Evolutionary conservation across 2,797 vertebrate genomes (phyloP).

Genomic region (Hydrolagus colliei): DNA sequence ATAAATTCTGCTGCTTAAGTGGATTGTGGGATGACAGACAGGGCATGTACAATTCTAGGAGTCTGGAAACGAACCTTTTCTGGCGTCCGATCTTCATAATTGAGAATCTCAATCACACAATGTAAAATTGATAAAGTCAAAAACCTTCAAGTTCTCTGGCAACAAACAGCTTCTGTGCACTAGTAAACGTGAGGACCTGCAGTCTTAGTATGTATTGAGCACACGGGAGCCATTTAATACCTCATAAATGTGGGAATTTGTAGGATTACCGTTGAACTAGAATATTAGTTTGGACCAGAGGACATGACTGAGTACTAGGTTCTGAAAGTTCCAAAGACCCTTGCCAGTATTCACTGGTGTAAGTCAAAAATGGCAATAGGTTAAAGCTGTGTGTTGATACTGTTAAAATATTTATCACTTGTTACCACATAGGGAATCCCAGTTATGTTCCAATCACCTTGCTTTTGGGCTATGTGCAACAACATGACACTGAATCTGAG

Average conservation of each 20-base stretch:
- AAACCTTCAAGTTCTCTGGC: background rate
- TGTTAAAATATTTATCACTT: slow-evolving; percentile 4
- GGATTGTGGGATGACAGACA: no score
- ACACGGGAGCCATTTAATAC: slow-evolving; percentile 3
- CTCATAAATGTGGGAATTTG: slow-evolving; percentile 8
- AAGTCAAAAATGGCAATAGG: background rate
- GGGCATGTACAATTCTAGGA: background rate
- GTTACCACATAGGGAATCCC: background rate
- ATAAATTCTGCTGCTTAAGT: background rate
- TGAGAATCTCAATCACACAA: no score
- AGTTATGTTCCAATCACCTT: background rate
- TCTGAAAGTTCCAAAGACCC: background rate
- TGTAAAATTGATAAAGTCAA: background rate
- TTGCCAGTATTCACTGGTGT: background rate
- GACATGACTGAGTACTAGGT: background rate
- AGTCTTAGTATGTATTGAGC: background rate
- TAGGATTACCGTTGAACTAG: background rate
- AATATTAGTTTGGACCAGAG: background rate
- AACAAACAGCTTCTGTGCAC: background rate
- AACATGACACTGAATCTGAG: background rate
- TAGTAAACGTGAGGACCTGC: background rate
- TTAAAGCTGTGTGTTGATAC: background rate
- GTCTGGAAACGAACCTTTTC: no score
- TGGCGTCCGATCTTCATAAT: no score
- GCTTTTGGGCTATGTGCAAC: slow-evolving; percentile 4